These are phyloP conservation scores for Aulostomus chinensis DNA, from an alignment of 2,797 vertebrate species.

Conservation along the genomic window DNA sequence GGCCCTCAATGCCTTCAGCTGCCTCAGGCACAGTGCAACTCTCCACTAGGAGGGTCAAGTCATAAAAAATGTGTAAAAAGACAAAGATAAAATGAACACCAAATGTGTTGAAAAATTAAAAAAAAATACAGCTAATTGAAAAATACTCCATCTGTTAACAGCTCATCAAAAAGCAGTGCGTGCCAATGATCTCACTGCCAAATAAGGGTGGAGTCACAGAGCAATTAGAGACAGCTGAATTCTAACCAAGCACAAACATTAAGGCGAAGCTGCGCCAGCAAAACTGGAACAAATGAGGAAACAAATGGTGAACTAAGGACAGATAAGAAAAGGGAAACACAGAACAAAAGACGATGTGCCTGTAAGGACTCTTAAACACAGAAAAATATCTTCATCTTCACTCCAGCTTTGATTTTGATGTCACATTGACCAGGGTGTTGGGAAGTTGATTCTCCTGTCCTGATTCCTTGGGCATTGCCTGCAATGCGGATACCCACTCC, in stretches of 20 bases:
- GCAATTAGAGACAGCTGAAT: slow-evolving; percentile 23
- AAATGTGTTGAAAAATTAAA: not conserved
- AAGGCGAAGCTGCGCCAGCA: slow-evolving; percentile 12
- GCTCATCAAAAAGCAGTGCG: slow-evolving; percentile 16
- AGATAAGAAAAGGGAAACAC: slow-evolving; percentile 20
- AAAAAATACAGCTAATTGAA: slow-evolving; percentile 4
- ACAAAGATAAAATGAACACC: not conserved
- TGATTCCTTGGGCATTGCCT: no score
- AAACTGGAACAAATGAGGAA: slow-evolving; percentile 17
- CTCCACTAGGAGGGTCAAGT: slow-evolving; percentile 21
- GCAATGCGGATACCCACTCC: no score
- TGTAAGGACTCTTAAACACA: not conserved
- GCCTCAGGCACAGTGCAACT: slow-evolving; percentile 26
- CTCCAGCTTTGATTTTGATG: slow-evolving; percentile 29
- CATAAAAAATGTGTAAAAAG: slow-evolving; percentile 7
- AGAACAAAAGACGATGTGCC: slow-evolving; percentile 5
- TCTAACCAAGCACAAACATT: slow-evolving; percentile 23
- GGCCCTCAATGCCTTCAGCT: not conserved
- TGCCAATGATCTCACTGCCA: slow-evolving; percentile 30
- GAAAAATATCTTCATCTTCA: slow-evolving; percentile 25
- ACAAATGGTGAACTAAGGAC: slow-evolving; percentile 23
- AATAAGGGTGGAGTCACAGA: slow-evolving; percentile 21
- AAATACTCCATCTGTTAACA: slow-evolving; percentile 48
- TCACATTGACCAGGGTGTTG: slow-evolving; percentile 15
- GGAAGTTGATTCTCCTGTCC: not conserved